Evolutionary conservation across 2,888 invertebrate species (phyloP), one percentile per base, ranked within the genome.

Genomic region (Zaprionus obscuricornis): DNA sequence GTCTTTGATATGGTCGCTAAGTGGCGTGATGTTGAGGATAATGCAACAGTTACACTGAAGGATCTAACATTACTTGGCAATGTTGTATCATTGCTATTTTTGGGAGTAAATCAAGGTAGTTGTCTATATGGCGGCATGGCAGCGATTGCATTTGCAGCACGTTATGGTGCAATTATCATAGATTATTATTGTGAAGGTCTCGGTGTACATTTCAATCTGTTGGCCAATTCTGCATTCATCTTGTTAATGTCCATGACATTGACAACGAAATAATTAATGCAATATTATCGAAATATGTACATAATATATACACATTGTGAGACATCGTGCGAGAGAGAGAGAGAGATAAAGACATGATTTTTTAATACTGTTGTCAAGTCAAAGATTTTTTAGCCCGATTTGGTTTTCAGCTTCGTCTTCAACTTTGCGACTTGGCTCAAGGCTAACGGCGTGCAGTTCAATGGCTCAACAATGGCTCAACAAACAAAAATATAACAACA

Each of bases 1-100:
- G 57, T 45, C 8, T 87, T 78, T 13, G 88, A 88, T 45, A 1
- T 88, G 8, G 10, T 62, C 5, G 60, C 67, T 14, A 77, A 77
- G 16, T 40, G 76, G 16, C 55, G 49, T 2, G 74, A 67, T 7
- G 55, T 37, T 4, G 78, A 76, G 13, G 87, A 86, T 14, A 67
- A 29, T 3, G 58, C 67, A 2, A 85, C 79, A 11, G 64, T 69
- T 0, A 70, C 79, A 1, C 69, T 83, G 1, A 83, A 83, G 66
- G 85, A 88, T 47, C 73, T 88, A 0, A 87, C 85, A 0, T 39
- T 81, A 14, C 45, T 88, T 27, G 88, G 88, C 1, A 88, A 88
- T 45, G 73, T 88, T 2, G 77, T 87, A 0, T 88, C 88, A 0
- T 34, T 88, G 52, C 57, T 85, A 0, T 88, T 86, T 8, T 63